Conservation (phyloP, 2,113 vertebrate species). For the Nibea coibor region DNA sequence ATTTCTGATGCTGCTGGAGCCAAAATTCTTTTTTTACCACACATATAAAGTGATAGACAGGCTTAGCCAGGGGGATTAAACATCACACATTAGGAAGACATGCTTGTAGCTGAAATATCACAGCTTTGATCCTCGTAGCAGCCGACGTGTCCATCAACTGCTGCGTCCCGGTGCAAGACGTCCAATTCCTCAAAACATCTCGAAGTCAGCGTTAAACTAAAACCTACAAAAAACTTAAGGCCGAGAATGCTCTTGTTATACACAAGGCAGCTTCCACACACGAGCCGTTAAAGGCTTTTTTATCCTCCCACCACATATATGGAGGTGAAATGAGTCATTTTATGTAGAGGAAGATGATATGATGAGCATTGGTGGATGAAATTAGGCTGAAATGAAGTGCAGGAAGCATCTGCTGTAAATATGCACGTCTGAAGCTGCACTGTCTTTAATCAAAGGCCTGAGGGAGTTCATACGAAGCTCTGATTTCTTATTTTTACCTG, state of each 20-base stretch:
- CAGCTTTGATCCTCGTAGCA: conserved; percentile 18
- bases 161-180: not conserved
- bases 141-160: conserved; percentile 22
- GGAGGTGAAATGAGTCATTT: conserved; percentile 50
- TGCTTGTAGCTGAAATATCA: not conserved
- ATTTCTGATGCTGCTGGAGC: not conserved
- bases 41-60: not conserved
- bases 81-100: conserved; percentile 21
- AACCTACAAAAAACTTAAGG: not conserved
- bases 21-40: not conserved
- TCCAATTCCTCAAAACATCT: not conserved
- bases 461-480: conserved; percentile 16
- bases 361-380: conserved; percentile 64
- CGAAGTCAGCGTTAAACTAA: not conserved
- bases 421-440: conserved; percentile 15
- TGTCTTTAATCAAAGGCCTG: conserved; percentile 55
- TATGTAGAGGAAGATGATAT: conserved; percentile 32
- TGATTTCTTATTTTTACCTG: conserved; percentile 28
- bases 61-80: conserved; percentile 32
- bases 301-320: not conserved
- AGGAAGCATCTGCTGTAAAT: conserved; percentile 57
- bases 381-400: conserved; percentile 57
- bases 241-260: not conserved
- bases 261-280: not conserved
- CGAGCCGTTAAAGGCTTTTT: not conserved